phyloP scores from a whole-genome alignment of 2,797 vertebrate genomes.

The Artibeus jamaicensis region DNA sequence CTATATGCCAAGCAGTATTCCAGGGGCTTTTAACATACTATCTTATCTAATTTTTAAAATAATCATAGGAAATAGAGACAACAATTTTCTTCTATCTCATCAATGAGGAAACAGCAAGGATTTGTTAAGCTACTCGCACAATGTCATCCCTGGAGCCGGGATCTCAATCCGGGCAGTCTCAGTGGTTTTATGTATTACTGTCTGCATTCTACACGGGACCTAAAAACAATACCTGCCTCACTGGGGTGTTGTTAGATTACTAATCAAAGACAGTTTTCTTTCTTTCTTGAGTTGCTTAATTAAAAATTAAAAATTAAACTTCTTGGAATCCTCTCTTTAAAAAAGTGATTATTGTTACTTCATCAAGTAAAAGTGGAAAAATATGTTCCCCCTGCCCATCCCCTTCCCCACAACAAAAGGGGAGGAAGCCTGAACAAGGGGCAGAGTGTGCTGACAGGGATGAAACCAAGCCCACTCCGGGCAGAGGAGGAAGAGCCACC shows the following conservation, averaged over 20 bases:
- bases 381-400: not conserved
- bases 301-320: not conserved
- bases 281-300: not conserved
- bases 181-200: not conserved
- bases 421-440: not conserved
- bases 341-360: not conserved
- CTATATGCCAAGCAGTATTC: not conserved
- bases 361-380: conserved; percentile 34
- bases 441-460: not conserved
- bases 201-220: not conserved
- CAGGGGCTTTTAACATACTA: not conserved
- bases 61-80: not conserved
- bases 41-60: not conserved
- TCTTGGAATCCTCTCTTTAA: conserved; percentile 11
- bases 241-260: not conserved
- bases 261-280: not conserved
- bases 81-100: not conserved
- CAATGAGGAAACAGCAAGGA: not conserved
- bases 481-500: conserved; percentile 40
- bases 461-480: conserved; percentile 1
- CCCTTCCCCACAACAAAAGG: not conserved
- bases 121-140: not conserved
- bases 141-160: not conserved
- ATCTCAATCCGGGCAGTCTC: not conserved
- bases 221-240: not conserved